Evolutionary conservation across 2,888 invertebrate genomes (phyloP).

Genomic region (Dryadula phaetusa): DNA sequence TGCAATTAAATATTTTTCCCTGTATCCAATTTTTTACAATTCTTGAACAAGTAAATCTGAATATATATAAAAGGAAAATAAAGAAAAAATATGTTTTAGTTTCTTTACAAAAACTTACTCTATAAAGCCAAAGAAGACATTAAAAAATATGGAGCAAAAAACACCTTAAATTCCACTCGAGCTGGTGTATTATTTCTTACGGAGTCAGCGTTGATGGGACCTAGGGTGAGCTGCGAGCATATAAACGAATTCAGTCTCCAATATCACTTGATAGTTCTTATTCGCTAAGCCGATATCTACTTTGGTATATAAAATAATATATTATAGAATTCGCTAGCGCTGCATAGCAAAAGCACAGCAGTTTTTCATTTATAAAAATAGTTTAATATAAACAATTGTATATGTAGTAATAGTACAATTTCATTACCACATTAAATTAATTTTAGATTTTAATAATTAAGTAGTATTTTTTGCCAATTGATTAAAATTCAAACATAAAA

Average conservation of each 20-base stretch:
- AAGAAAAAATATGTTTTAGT: background rate
- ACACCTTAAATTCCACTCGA: slow-evolving; percentile 64
- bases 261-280: slow-evolving; percentile 19
- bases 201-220: slow-evolving; percentile 48
- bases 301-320: background rate
- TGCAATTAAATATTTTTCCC: slow-evolving; percentile 39
- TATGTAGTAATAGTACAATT: too few species aligned
- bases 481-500: too few species aligned
- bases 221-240: slow-evolving; percentile 60
- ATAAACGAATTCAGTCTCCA: slow-evolving; percentile 54
- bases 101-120: slow-evolving; percentile 17
- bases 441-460: too few species aligned
- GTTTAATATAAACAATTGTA: background rate
- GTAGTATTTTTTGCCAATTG: too few species aligned
- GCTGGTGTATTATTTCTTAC: slow-evolving; percentile 66
- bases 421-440: too few species aligned
- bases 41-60: background rate
- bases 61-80: background rate
- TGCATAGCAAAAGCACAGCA: background rate
- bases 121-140: slow-evolving; percentile 23
- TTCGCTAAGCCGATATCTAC: slow-evolving; percentile 32
- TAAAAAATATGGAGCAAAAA: slow-evolving; percentile 59
- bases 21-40: background rate
- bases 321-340: slow-evolving; percentile 2
- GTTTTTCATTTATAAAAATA: background rate